phyloP scores from a whole-genome alignment of 1,140 invertebrate species.

The Macrobrachium nipponense region DNA sequence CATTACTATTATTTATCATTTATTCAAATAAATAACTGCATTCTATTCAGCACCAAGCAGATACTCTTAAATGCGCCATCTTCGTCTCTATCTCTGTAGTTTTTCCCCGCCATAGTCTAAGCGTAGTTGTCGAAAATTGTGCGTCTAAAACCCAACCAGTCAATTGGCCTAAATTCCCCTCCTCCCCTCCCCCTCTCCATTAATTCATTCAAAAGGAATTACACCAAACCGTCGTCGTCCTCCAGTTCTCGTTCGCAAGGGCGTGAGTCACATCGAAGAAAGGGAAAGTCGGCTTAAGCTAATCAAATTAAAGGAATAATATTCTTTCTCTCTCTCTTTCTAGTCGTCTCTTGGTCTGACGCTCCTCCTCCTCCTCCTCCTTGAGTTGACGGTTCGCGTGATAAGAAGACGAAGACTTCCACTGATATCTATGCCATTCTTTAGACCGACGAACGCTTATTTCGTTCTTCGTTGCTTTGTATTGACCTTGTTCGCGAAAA shows the following conservation, averaged over 20 bases:
- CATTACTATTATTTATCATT: too few species aligned
- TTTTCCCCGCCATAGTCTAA: too few species aligned
- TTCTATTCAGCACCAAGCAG: too few species aligned
- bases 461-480: background rate
- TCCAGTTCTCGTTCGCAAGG: background rate
- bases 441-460: background rate
- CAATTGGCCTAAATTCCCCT: background rate
- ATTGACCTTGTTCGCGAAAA: background rate
- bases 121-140: too few species aligned
- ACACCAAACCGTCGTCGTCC: background rate
- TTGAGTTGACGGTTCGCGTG: background rate
- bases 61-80: too few species aligned
- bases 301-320: background rate
- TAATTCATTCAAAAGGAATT: background rate
- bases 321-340: too few species aligned
- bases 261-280: conserved; percentile 7
- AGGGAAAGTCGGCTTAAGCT: background rate
- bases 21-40: too few species aligned
- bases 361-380: background rate
- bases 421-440: conserved; percentile 5
- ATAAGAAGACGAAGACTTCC: conserved; percentile 1
- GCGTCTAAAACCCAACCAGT: background rate
- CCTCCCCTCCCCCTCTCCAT: too few species aligned
- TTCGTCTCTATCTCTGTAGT: too few species aligned
- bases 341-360: too few species aligned